phyloP scores from a whole-genome alignment of 2,113 vertebrate genomes.

The Paracanthobrama guichenoti region DNA sequence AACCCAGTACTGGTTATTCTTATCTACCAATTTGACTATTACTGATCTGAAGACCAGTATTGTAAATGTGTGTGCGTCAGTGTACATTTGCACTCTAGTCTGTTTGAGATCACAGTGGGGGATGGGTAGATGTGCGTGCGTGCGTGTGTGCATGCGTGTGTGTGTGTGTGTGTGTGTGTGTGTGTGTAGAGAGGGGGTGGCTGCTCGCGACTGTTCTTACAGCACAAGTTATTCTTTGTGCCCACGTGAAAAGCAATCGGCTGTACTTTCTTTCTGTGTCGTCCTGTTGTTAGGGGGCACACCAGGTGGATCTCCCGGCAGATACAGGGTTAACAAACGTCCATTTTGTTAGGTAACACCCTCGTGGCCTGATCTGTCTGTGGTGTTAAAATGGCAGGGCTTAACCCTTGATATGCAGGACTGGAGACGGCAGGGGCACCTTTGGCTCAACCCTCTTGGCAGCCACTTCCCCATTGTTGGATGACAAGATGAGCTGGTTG shows the following conservation, averaged over 20 bases:
- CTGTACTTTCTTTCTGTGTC: constrained; percentile 64
- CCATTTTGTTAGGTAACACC: constrained; percentile 94
- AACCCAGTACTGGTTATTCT: constrained; percentile 24
- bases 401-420: constrained; percentile 83
- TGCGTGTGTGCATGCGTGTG: constrained; percentile 43
- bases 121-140: constrained; percentile 53
- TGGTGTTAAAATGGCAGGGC: constrained; percentile 91
- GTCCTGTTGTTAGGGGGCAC: constrained; percentile 71
- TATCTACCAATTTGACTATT: constrained; percentile 46
- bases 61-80: constrained; percentile 18
- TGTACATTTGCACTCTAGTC: constrained; percentile 48
- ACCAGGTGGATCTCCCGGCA: constrained; percentile 74
- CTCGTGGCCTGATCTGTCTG: constrained; percentile 88
- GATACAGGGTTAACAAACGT: constrained; percentile 87
- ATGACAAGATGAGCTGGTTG: constrained; percentile 15
- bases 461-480: constrained; percentile 32
- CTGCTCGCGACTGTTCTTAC: constrained; percentile 47
- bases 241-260: constrained; percentile 55
- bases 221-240: constrained; percentile 60
- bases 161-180: constrained; percentile 30
- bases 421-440: constrained; percentile 66
- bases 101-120: constrained; percentile 57
- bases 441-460: constrained; percentile 57
- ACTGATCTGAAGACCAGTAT: constrained; percentile 8
- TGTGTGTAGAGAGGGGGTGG: constrained; percentile 2